Conservation (phyloP, 2,113 vertebrate genomes). For the Alosa alosa region DNA sequence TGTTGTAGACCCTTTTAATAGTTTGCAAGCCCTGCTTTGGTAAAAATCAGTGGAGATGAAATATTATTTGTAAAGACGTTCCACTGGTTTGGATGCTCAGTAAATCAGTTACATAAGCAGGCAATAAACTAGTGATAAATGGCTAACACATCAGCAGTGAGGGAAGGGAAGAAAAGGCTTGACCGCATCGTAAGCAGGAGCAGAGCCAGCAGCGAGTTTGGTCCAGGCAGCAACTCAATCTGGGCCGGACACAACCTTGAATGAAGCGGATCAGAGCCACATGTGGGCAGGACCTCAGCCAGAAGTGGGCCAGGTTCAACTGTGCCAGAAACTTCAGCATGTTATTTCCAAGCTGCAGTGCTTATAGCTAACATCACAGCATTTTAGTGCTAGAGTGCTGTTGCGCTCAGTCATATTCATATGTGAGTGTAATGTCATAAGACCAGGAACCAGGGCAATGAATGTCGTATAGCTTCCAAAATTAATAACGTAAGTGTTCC, state of each 20-base stretch:
- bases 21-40: background rate
- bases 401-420: background rate
- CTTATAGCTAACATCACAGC: background rate
- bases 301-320: background rate
- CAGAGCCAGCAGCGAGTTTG: background rate
- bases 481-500: background rate
- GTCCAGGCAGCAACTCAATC: background rate
- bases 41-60: background rate
- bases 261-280: background rate
- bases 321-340: background rate
- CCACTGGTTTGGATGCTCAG: background rate
- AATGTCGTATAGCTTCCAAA: background rate
- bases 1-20: background rate
- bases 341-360: background rate
- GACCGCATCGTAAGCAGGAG: background rate
- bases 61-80: background rate
- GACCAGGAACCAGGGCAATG: background rate
- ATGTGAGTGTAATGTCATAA: background rate
- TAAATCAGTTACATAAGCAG: background rate
- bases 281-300: background rate
- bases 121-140: conserved; percentile 12
- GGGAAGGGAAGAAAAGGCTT: conserved; percentile 15
- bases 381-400: too few species aligned
- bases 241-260: background rate
- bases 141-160: background rate